Percentiles rank a stretch among this genome's conserved stretches.
phyloP scores from a whole-genome alignment of 1,140 invertebrate genomes.

The Trissolcus basalis region DNA sequence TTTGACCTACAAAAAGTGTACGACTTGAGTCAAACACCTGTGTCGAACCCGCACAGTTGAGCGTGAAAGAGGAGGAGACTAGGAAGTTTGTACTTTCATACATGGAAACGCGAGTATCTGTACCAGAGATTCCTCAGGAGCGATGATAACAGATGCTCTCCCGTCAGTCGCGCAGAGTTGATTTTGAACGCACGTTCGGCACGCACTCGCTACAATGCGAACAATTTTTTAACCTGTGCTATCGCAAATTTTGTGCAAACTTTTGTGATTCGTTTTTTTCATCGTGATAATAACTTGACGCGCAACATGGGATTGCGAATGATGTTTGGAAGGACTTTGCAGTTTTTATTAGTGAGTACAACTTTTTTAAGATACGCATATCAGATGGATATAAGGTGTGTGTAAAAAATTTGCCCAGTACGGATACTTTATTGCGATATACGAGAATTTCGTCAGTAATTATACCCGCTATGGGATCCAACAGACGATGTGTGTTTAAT shows the following conservation, averaged over 20 bases:
- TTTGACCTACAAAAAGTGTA: conserved; percentile 66
- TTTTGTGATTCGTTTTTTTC: not conserved
- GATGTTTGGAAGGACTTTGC: conserved; percentile 14
- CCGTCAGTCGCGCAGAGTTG: conserved; percentile 18
- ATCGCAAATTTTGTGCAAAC: not conserved
- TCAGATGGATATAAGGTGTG: not conserved
- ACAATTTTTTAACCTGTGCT: conserved; percentile 20
- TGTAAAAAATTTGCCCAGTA: not conserved
- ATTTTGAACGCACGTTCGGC: conserved; percentile 6
- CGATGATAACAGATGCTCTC: conserved; percentile 28
- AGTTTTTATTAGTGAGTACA: conserved; percentile 37
- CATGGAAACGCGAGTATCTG: conserved; percentile 23
- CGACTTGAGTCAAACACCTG: conserved; percentile 46
- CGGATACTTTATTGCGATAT: conserved; percentile 8
- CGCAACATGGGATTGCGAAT: conserved; percentile 15
- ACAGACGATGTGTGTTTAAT: conserved; percentile 9
- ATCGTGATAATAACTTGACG: not conserved
- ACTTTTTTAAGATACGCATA: not conserved
- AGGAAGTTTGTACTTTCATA: conserved; percentile 36
- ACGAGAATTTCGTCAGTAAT: conserved; percentile 23
- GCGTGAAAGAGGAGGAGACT: conserved; percentile 23
- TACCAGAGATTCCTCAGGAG: conserved; percentile 11
- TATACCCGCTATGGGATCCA: conserved; percentile 13
- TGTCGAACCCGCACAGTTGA: conserved; percentile 9
- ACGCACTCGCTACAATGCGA: conserved; percentile 25